Base-by-base conservation (phyloP, 2,888 invertebrate species). In the Dasypolia templi region DNA sequence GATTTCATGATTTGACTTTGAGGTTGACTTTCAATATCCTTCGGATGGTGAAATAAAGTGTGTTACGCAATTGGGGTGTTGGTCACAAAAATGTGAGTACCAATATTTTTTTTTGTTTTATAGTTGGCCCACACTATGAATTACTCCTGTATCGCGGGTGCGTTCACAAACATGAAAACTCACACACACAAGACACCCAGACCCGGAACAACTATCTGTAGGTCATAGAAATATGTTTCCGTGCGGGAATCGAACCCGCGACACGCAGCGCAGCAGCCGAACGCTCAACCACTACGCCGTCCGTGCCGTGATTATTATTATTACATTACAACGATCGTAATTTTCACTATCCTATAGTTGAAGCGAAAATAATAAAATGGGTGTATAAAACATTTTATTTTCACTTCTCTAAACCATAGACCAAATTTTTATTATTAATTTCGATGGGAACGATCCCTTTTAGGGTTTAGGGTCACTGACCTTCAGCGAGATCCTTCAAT, bases 401-500 rank as follows among this genome's bases (percentile, higher is more conserved):
- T 75, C 51, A 76, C 61, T 80, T 72, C 71, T 58, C 61, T 46
- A 74, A 69, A 80, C 68, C 65, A 59, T 67, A 51, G 76, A 80
- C 39, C n/a, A 59, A 62, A 69, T 65, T 84, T n/a, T 82, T 75
- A 80, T 69, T 81, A 81, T 80, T 69, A 75, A 76, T 84, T 81
- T 72, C 75, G 71, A 84, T 72, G 72, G 66, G 29, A 64, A 84
- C 66, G 72, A 77, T 72, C 59, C 66, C 66, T 76, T 80, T 55
- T 70, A 49, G 66, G 72, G 56, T 63, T 76, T 59, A 81, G 46
- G 14, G 49, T 44, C 63, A 62, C 58, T 81, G 59, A 81, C 53
- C 72, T 84, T 76, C 11, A 62, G 72, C 46, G 49, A 71, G 64
- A n/a, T n/a, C n/a, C n/a, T n/a, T n/a, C n/a, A n/a, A n/a, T n/a